phyloP scores from a whole-genome alignment of 2,797 vertebrate species.

The Coregonus suidteri region DNA sequence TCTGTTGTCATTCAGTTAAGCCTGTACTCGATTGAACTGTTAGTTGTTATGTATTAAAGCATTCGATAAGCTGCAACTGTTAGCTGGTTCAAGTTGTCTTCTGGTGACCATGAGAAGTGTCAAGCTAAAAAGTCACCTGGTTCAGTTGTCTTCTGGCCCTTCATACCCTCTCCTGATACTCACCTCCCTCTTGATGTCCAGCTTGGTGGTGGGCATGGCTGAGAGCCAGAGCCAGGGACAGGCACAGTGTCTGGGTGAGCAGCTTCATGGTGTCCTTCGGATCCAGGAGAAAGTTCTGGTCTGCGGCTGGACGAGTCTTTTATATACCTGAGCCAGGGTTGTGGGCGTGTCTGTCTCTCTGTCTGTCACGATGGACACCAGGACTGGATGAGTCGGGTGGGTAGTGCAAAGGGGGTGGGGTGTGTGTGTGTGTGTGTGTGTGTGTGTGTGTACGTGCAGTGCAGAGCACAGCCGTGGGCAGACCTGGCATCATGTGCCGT shows the following conservation, averaged over 20 bases:
- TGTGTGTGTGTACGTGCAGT: background rate
- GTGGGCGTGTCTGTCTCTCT: background rate
- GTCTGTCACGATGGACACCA: background rate
- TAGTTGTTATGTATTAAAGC: too few relatives aligned
- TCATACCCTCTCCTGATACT: background rate
- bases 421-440: background rate
- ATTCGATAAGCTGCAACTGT: too few relatives aligned
- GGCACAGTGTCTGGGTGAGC: slow-evolving; percentile 46
- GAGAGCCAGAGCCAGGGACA: slow-evolving; percentile 61
- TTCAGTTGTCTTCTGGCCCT: too few relatives aligned
- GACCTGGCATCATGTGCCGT: background rate
- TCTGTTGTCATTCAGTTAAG: too few relatives aligned
- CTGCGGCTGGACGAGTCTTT: background rate
- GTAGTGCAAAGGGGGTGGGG: background rate
- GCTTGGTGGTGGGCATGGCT: slow-evolving; percentile 16
- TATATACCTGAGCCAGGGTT: background rate
- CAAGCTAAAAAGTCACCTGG: too few relatives aligned
- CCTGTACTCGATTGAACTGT: too few relatives aligned
- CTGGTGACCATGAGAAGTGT: too few relatives aligned
- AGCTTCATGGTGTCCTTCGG: slow-evolving; percentile 64
- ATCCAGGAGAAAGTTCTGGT: slow-evolving; percentile 17
- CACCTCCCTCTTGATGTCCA: background rate
- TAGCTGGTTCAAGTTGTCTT: too few relatives aligned
- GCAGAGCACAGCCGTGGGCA: background rate
- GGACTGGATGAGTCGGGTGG: background rate